Conservation (phyloP, 2,888 invertebrate genomes). For the Cremastobaeus sp. region DNA sequence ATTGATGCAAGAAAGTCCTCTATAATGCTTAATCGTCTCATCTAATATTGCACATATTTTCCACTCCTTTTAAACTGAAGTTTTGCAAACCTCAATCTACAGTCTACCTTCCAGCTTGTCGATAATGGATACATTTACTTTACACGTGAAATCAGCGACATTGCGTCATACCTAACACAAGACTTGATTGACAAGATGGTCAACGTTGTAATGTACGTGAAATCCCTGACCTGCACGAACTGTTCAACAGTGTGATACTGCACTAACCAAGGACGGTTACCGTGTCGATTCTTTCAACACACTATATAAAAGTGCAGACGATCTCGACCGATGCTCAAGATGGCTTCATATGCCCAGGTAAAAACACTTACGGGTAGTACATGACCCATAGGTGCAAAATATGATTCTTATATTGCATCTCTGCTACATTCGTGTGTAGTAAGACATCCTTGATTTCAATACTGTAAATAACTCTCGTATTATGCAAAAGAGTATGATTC, state of each 20-base stretch:
- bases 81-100: too few species aligned
- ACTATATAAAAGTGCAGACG: neutral
- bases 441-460: conserved; percentile 26
- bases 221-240: conserved; percentile 42
- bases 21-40: too few species aligned
- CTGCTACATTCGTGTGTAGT: neutral
- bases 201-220: conserved; percentile 27
- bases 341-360: too few species aligned
- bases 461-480: conserved; percentile 26
- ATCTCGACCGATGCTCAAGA: too few species aligned
- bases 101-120: too few species aligned
- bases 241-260: conserved; percentile 35
- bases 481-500: conserved; percentile 4
- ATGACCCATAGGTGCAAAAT: too few species aligned
- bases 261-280: conserved; percentile 26
- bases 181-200: conserved; percentile 31
- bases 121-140: too few species aligned
- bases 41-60: too few species aligned
- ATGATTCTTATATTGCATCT: neutral
- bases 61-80: too few species aligned
- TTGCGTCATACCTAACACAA: conserved; percentile 21
- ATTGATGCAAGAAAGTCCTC: too few species aligned
- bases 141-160: conserved; percentile 31
- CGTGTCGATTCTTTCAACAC: conserved; percentile 1
- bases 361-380: too few species aligned